Percentiles rank a stretch among this genome's conserved stretches.
Conservation (phyloP, 2,113 vertebrate species). For the Collichthys lucidus region DNA sequence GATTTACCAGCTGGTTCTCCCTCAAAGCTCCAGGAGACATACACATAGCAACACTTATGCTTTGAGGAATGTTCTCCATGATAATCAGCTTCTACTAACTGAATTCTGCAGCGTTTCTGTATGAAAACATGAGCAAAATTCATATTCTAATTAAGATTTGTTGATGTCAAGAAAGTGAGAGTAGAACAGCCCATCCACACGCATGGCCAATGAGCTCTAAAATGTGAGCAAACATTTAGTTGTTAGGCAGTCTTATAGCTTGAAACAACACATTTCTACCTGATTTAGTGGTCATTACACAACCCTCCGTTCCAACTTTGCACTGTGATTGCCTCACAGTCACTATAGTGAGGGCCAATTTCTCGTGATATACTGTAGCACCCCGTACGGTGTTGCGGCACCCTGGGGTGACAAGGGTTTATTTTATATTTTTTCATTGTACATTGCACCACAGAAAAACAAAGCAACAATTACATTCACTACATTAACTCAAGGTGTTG, state of each 20-base stretch:
- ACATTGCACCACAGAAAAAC: not conserved
- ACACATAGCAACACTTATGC: constrained; percentile 12
- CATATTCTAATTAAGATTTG: not conserved
- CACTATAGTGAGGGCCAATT: not conserved
- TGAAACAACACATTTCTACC: not conserved
- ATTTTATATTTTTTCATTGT: not conserved
- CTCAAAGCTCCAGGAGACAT: constrained; percentile 26
- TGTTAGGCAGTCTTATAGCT: not conserved
- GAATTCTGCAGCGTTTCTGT: not conserved
- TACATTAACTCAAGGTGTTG: not conserved
- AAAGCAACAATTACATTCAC: not conserved
- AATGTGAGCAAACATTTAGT: not conserved
- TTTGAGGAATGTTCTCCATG: constrained; percentile 24
- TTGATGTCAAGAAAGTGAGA: not conserved
- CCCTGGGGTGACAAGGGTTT: not conserved
- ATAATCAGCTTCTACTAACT: constrained; percentile 10
- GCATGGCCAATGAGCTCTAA: not conserved
- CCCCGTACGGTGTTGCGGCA: not conserved
- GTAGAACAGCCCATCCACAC: not conserved
- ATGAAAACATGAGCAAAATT: not conserved
- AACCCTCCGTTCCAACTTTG: not conserved
- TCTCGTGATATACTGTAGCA: not conserved
- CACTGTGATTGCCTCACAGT: constrained; percentile 4
- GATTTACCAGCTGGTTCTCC: constrained; percentile 46
- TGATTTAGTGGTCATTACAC: constrained; percentile 1